A percentile compares a stretch with the other conserved stretches of the same genome.
Evolutionary conservation across 2,113 vertebrate species (phyloP).

Genomic region (Pseudonaja textilis): DNA sequence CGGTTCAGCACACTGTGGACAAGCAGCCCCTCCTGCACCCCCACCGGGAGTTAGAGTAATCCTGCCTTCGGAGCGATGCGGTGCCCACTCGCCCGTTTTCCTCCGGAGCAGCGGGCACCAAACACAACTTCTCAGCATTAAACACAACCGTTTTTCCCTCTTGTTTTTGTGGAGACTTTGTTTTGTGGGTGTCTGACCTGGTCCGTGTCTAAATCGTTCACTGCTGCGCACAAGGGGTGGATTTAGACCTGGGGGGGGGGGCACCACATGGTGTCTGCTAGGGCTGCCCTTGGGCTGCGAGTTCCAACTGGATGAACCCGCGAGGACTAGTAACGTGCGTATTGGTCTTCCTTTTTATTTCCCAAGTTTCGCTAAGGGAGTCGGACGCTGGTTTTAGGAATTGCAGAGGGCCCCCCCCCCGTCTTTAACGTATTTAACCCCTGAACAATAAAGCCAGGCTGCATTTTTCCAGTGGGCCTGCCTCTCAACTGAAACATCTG

Average conservation of each 20-base stretch:
- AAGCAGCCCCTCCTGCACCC: slow-evolving; percentile 57
- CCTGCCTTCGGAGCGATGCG: not conserved
- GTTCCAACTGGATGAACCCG: not conserved
- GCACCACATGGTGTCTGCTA: not conserved
- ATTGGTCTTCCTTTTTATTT: slow-evolving; percentile 16
- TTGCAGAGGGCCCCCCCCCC: slow-evolving; percentile 33
- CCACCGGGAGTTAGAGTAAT: not conserved
- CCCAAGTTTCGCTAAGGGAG: slow-evolving; percentile 37
- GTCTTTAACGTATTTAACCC: not conserved
- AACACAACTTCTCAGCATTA: slow-evolving; percentile 42
- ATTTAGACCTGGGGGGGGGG: not conserved
- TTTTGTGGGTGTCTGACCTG: slow-evolving; percentile 52
- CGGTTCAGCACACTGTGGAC: slow-evolving; percentile 58
- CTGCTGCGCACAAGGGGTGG: not conserved
- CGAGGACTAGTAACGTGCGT: not conserved
- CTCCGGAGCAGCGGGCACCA: slow-evolving; percentile 59
- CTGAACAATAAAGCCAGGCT: slow-evolving; percentile 17
- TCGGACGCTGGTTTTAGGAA: slow-evolving; percentile 45
- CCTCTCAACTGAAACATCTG: slow-evolving; percentile 24
- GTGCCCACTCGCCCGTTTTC: not conserved
- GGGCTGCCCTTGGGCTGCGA: not conserved
- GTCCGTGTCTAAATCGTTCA: not conserved
- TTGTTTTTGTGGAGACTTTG: slow-evolving; percentile 28
- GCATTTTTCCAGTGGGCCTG: slow-evolving; percentile 28
- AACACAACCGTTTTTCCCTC: slow-evolving; percentile 48